Base-by-base conservation (phyloP, 2,888 invertebrate species). In the Volucella inanis region DNA sequence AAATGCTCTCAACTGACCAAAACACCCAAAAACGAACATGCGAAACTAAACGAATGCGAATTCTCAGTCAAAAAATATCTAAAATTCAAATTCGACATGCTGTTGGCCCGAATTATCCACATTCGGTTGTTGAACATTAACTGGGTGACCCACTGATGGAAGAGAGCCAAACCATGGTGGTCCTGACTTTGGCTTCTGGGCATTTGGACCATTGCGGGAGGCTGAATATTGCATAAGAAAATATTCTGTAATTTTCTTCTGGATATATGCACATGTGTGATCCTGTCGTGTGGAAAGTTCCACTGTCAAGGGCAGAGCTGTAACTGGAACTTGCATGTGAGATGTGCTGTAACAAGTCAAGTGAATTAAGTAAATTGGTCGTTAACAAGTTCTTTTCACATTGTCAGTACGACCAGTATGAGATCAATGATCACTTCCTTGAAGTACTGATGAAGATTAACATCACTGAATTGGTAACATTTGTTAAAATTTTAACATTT, bases 41-140 rank as follows among this genome's bases (percentile, higher is more conserved):
- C 31, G 31, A 31, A 31, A 31, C 31, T 31, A 31, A 31, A 38
- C 45, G 15, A 31, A 54, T 45, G 57, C 50, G 59, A 47, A 41
- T 70, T 62, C 10, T 31, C 54, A 64, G 54, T 47, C 41, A 74
- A 22, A 64, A 65, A 45, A 64, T 57, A 84, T 84, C 79, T 76
- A 80, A 84, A 84, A 75, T 84, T 79, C 70, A 79, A 84, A 79
- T 84, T 79, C 59, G 47, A 55, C 65, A 71, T 57, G 38, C 54
- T 68, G 61, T 76, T 84, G 75, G 75, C 84, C 75, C 57, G 65
- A 79, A 61, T 84, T 64, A 64, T 57, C 39, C 52, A 10, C 50
- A 71, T 76, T 62, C 50, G 22, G 31, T 47, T 62, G 43, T 18
- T 45, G 14, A 59, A 31, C 64, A 59, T 49, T 64, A 47, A 71